A percentile compares a stretch with the other conserved stretches of the same genome.
Conservation (phyloP, 1,140 invertebrate genomes). For the Habropoda laboriosa region DNA sequence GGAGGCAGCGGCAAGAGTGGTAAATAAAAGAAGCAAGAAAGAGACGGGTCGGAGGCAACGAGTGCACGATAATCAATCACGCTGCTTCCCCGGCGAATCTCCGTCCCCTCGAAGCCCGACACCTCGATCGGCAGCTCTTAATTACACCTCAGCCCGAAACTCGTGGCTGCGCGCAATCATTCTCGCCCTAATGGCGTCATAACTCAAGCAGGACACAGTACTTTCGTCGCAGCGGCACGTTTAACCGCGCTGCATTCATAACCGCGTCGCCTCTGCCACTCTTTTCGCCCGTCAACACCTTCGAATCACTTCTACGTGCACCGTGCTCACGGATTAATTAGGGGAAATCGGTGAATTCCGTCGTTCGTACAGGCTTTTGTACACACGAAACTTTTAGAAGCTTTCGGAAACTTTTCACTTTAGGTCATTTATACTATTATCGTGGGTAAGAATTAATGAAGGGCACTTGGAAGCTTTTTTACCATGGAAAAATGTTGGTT, state of each 20-base stretch:
- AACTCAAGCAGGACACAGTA: conserved; percentile 46
- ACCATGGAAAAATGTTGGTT: too few species aligned
- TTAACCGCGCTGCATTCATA: conserved; percentile 20
- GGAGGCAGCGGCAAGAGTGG: not conserved
- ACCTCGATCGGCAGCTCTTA: conserved; percentile 35
- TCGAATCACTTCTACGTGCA: not conserved
- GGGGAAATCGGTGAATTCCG: conserved; percentile 7
- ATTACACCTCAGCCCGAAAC: conserved; percentile 46
- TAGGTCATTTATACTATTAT: too few species aligned
- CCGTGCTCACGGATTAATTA: conserved; percentile 46
- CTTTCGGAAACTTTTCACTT: too few species aligned
- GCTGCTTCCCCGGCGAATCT: not conserved
- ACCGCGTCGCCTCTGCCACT: not conserved
- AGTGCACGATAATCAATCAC: conserved; percentile 22
- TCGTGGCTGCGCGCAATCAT: conserved; percentile 51
- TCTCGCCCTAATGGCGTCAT: conserved; percentile 51
- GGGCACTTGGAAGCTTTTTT: too few species aligned
- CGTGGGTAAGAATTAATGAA: too few species aligned
- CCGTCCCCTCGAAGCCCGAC: not conserved
- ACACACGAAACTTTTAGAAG: too few species aligned
- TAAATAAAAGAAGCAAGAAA: not conserved
- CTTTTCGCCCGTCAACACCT: not conserved
- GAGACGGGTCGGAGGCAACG: not conserved
- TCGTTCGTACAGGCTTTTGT: too few species aligned
- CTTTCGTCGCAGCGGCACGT: conserved; percentile 21